Evolutionary conservation across 2,888 invertebrate species (phyloP).

Genomic region (Macrosiphum euphorbiae): DNA sequence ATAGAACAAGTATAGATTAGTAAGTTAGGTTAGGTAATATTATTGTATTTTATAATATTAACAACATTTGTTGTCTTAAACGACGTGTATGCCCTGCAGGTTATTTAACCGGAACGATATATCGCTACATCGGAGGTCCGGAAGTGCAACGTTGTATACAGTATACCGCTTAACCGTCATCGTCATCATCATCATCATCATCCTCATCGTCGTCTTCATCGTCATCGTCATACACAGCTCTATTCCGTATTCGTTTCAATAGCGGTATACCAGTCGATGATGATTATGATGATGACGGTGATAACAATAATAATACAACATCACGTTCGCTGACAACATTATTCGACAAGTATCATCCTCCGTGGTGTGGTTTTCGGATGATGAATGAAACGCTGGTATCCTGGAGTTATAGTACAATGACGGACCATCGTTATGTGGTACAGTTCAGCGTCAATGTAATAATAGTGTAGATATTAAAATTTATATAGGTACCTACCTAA

Average conservation of each 20-base stretch:
- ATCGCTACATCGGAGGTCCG: slow-evolving; percentile 16
- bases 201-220: background rate
- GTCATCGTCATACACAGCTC: background rate
- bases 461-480: background rate
- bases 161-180: background rate
- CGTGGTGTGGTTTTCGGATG: background rate
- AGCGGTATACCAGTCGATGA: background rate
- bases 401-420: background rate
- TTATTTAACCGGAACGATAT: slow-evolving; percentile 9
- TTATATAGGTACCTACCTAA: background rate
- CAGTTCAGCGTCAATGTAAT: background rate
- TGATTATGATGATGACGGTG: background rate
- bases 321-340: slow-evolving; percentile 12
- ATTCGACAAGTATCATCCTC: background rate
- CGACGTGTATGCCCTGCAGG: background rate
- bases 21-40: background rate
- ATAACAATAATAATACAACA: background rate
- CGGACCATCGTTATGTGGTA: background rate
- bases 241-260: background rate
- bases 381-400: background rate
- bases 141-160: background rate
- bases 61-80: background rate
- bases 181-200: background rate
- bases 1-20: background rate
- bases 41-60: background rate